Percentiles rank a stretch among this genome's conserved stretches.
Evolutionary conservation across 2,113 vertebrate species (phyloP).

Genomic region (Peucedramus taeniatus): DNA sequence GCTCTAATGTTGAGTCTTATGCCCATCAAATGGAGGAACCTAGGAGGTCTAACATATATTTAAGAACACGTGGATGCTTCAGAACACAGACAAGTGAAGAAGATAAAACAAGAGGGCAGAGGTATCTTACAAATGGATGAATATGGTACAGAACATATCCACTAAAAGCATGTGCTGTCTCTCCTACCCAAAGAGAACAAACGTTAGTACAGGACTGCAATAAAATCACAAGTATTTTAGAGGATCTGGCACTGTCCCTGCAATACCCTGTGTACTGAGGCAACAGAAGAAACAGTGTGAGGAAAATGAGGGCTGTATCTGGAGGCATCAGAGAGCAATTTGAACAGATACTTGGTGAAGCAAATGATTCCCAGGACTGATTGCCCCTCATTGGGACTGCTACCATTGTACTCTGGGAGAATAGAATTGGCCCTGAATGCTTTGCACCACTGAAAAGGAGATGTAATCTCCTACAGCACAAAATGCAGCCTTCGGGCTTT

Average conservation of each 20-base stretch:
- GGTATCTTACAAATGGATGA: not conserved
- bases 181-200: not conserved
- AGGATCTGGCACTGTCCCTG: not conserved
- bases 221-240: not conserved
- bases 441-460: not conserved
- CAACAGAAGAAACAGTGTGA: not conserved
- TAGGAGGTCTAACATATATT: not conserved
- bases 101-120: not conserved
- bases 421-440: not conserved
- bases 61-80: not conserved
- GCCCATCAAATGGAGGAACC: not conserved
- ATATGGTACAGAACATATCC: not conserved
- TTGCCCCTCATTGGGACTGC: not conserved
- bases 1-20: not conserved
- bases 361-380: not conserved
- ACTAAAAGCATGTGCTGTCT: not conserved
- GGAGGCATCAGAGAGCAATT: constrained; percentile 16
- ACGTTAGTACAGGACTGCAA: not conserved
- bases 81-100: not conserved
- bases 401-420: not conserved
- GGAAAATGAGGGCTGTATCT: not conserved
- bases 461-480: not conserved
- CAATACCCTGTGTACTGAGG: not conserved
- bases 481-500: not conserved
- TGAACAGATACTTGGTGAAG: not conserved